Evolutionary conservation across 1,140 invertebrate genomes (phyloP), one percentile per base, ranked within the genome.

Genomic region (Pemphigus obesinymphae): DNA sequence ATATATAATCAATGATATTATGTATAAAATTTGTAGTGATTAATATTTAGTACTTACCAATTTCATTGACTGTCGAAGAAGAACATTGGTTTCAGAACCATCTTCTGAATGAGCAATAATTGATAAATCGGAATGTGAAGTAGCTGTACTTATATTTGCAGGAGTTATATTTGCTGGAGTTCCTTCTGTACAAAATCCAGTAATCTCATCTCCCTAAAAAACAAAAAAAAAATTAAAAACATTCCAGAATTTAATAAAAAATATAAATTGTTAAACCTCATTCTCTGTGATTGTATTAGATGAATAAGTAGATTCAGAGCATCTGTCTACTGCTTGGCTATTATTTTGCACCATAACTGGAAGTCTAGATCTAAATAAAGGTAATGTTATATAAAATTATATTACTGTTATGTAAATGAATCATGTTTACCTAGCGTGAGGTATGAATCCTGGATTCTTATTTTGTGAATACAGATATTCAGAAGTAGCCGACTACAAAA

Each of bases 101-200:
- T 90, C 89, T 83, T 90, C 90, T 6, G 88, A 85, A 53, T 82
- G 82, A 1, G 92, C 93, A 26, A 93, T 87, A 2, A 89, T 89
- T 1, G 93, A 95, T 15, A 97, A 87, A 88, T 97, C 96, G 0
- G 92, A 95, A 85, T 96, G 91, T 2, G 96, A 97, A 0, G 95
- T 94, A 0, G 96, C 93, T 63, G 93, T 95, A 0, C 95, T 97
- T 84, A 94, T 95, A 85, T 93, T 94, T 48, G 93, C 89, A 0
- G 95, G 95, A 0, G n/a, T 97, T 84, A 94, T 95, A 85, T 93
- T 94, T 48, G 93, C 89, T 0, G 95, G 95, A 0, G 95, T 97
- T 15, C 94, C 96, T 88, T 98, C 96, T 0, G 95, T 97, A 85
- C 92, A 96, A 86, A 97, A 98, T 82, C 95, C 96, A 68, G 80